Conservation (phyloP, 2,113 vertebrate species). For the Callospermophilus lateralis region DNA sequence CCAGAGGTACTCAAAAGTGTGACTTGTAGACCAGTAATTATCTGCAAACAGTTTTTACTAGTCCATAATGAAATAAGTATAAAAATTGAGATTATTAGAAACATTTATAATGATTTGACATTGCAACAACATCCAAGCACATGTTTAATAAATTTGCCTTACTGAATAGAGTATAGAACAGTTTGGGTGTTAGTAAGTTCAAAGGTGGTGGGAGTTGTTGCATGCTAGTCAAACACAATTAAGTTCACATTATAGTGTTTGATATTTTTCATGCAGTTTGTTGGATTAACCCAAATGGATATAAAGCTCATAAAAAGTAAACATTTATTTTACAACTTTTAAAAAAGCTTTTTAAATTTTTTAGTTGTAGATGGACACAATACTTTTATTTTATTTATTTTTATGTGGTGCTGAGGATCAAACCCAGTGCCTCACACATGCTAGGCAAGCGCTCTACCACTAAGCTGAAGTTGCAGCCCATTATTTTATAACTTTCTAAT, state of each 20-base stretch:
- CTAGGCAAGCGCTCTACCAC: too few relatives aligned
- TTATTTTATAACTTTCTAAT: background rate
- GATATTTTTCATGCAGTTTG: background rate
- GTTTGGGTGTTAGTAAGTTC: background rate
- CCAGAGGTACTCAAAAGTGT: background rate
- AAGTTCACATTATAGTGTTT: background rate
- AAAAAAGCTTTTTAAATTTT: too few relatives aligned
- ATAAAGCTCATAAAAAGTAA: background rate
- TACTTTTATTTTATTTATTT: too few relatives aligned
- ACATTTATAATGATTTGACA: background rate
- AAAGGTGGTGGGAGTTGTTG: background rate
- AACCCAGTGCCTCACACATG: too few relatives aligned
- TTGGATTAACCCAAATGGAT: background rate
- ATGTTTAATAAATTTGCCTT: background rate
- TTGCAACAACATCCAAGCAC: background rate
- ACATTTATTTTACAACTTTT: background rate
- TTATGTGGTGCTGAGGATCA: too few relatives aligned
- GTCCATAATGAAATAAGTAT: background rate
- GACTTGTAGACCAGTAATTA: background rate
- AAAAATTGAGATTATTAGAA: background rate
- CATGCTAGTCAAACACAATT: background rate
- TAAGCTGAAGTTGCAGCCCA: too few relatives aligned
- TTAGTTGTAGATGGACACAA: too few relatives aligned
- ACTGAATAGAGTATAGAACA: background rate
- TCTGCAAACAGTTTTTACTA: background rate